phyloP scores from a whole-genome alignment of 2,888 invertebrate species.

The Aleiodes testaceus region DNA sequence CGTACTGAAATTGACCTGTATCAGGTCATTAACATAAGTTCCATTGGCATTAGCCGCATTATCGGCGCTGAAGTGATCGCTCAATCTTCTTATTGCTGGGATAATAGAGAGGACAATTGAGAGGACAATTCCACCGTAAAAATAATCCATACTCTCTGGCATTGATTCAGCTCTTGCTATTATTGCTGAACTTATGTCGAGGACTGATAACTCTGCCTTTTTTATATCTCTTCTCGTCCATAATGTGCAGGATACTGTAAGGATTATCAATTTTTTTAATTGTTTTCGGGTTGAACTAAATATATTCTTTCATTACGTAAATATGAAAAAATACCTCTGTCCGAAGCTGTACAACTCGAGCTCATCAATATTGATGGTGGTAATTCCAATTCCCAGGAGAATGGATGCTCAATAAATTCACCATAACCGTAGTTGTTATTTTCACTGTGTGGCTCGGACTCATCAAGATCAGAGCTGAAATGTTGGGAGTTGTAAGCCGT shows the following conservation, averaged over 20 bases:
- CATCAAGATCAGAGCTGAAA: slow-evolving; percentile 80
- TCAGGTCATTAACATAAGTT: slow-evolving; percentile 59
- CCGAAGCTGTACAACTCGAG: slow-evolving; percentile 81
- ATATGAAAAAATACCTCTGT: slow-evolving; percentile 77
- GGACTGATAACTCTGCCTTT: slow-evolving; percentile 93
- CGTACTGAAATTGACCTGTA: slow-evolving; percentile 59
- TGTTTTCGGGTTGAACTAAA: not conserved
- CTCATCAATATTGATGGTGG: slow-evolving; percentile 84
- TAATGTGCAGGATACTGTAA: slow-evolving; percentile 92
- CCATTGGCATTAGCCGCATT: slow-evolving; percentile 62
- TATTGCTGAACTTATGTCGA: slow-evolving; percentile 96
- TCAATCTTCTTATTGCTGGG: slow-evolving; percentile 77
- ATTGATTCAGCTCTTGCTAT: slow-evolving; percentile 91
- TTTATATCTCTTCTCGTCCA: slow-evolving; percentile 94
- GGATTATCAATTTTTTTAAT: slow-evolving; percentile 26
- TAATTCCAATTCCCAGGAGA: slow-evolving; percentile 79
- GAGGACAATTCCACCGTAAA: slow-evolving; percentile 80
- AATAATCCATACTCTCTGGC: slow-evolving; percentile 86
- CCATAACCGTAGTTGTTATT: slow-evolving; percentile 63
- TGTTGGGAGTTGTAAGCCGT: slow-evolving; percentile 9
- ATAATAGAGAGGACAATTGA: slow-evolving; percentile 78
- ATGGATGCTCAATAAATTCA: slow-evolving; percentile 74
- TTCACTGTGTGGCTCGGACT: slow-evolving; percentile 73
- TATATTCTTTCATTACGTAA: not conserved
- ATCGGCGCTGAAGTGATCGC: slow-evolving; percentile 68